Evolutionary conservation across 1,140 invertebrate species (phyloP).

Genomic region (Papilio glaucus): DNA sequence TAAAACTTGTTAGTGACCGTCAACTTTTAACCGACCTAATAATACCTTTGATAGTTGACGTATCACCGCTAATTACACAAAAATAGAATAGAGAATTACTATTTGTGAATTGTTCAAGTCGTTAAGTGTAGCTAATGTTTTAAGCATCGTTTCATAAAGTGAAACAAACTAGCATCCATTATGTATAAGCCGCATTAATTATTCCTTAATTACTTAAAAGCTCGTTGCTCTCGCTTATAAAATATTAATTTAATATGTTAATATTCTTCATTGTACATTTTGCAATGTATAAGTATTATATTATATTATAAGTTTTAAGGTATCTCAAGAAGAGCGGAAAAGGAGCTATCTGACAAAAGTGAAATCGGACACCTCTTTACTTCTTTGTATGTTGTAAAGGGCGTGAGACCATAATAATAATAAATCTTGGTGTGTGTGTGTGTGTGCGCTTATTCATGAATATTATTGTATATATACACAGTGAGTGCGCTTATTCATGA

Average conservation of each 20-base stretch:
- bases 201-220: slow-evolving; percentile 27
- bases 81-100: not conserved
- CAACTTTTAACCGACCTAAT: too few species aligned
- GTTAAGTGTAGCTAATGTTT: slow-evolving; percentile 4
- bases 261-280: not conserved
- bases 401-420: too few species aligned
- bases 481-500: too few species aligned
- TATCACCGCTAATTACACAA: not conserved
- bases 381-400: not conserved
- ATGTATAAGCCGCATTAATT: slow-evolving; percentile 23
- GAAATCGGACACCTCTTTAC: not conserved
- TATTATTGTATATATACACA: too few species aligned
- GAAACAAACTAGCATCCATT: slow-evolving; percentile 23
- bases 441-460: too few species aligned
- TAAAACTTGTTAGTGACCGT: too few species aligned
- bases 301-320: not conserved
- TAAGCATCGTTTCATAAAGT: not conserved
- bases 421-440: too few species aligned
- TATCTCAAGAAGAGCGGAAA: not conserved
- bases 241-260: slow-evolving; percentile 19
- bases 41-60: not conserved
- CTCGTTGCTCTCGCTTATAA: slow-evolving; percentile 21
- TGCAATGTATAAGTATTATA: not conserved
- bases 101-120: slow-evolving; percentile 6
- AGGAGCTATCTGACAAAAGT: not conserved